Evolutionary conservation across 2,888 invertebrate genomes (phyloP).

Genomic region (Omphaloscelis lunosa): DNA sequence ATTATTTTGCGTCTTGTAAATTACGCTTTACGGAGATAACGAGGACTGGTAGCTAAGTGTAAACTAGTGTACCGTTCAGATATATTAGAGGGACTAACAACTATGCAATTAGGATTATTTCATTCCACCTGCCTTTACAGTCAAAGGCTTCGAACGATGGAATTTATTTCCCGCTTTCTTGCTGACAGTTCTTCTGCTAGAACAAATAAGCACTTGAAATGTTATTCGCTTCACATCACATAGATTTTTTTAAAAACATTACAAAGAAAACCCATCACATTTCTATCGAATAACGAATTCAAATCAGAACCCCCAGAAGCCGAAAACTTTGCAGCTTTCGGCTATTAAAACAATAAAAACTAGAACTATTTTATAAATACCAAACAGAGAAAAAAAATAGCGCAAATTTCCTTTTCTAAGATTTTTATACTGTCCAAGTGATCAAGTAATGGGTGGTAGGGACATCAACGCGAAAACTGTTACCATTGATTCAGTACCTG

Average conservation of each 20-base stretch:
- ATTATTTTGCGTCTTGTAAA: conserved; percentile 65
- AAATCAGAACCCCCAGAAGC: no score
- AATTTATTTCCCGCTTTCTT: background rate
- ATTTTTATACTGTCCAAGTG: background rate
- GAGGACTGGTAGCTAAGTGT: conserved; percentile 55
- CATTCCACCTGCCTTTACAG: conserved; percentile 24
- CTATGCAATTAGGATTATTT: conserved; percentile 27
- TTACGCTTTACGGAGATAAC: conserved; percentile 59
- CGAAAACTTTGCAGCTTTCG: no score
- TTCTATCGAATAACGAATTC: background rate
- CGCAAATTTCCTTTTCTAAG: no score
- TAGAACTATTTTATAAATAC: background rate
- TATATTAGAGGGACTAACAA: conserved; percentile 33
- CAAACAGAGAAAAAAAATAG: background rate
- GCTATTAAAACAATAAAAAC: background rate
- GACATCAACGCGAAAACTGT: no score
- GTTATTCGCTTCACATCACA: background rate
- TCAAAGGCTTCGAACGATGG: background rate
- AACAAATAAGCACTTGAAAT: background rate
- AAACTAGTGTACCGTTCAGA: conserved; percentile 49
- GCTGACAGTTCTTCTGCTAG: background rate
- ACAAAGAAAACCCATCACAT: background rate
- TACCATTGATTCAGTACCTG: no score
- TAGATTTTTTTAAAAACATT: background rate
- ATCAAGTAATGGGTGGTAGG: no score